Evolutionary conservation across 1,140 invertebrate genomes (phyloP).

Genomic region (Dendroctonus valens): DNA sequence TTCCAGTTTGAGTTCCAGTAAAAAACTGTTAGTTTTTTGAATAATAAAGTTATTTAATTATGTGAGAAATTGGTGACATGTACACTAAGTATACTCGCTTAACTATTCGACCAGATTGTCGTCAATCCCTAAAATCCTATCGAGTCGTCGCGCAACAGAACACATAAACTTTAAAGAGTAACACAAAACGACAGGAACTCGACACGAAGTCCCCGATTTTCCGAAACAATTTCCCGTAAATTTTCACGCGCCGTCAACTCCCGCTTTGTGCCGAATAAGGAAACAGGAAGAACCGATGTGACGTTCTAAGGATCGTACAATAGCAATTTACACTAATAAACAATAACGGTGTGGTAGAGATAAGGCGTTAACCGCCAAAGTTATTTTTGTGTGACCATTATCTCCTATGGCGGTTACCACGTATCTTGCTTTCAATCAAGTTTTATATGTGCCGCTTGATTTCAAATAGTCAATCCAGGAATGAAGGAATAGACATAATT

Average conservation of each 20-base stretch:
- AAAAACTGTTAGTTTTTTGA: no score
- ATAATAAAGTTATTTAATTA: background rate
- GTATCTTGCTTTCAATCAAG: background rate
- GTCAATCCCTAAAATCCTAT: background rate
- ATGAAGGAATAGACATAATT: background rate
- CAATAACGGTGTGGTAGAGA: slow-evolving; percentile 19
- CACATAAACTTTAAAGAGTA: slow-evolving; percentile 17
- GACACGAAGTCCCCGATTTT: slow-evolving; percentile 22
- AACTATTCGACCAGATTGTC: background rate
- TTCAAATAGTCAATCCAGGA: no score
- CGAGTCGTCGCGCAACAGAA: slow-evolving; percentile 4
- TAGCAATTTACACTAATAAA: slow-evolving; percentile 27
- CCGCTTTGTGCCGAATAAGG: slow-evolving; percentile 14
- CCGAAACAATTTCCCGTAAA: slow-evolving; percentile 26
- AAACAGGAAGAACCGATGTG: slow-evolving; percentile 11
- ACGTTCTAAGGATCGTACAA: slow-evolving; percentile 18
- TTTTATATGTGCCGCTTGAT: no score
- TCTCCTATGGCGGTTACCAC: slow-evolving; percentile 13
- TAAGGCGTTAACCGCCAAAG: slow-evolving; percentile 17
- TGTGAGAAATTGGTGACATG: background rate
- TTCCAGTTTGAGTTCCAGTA: no score
- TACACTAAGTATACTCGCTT: background rate
- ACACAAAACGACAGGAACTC: slow-evolving; percentile 19
- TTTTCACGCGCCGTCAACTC: slow-evolving; percentile 24
- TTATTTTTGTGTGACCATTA: slow-evolving; percentile 14